phyloP scores from a whole-genome alignment of 2,888 invertebrate genomes.

The Eupeodes latifasciatus region DNA sequence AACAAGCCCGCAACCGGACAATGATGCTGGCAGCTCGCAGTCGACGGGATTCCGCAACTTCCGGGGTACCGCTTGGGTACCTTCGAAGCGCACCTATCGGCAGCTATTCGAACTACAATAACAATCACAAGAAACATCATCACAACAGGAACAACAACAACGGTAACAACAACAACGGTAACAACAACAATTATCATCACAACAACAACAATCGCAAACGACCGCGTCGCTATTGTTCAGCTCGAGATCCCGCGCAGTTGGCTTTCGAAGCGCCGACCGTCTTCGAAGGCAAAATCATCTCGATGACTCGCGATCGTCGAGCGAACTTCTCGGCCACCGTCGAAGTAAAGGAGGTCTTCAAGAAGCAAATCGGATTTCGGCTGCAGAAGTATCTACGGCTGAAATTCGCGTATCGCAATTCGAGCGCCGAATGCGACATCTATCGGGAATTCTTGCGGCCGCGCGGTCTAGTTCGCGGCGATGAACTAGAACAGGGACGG shows the following conservation, averaged over 20 bases:
- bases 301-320: constrained; percentile 86
- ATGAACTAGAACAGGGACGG: constrained; percentile 83
- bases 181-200: constrained; percentile 72
- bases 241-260: constrained; percentile 87
- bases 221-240: constrained; percentile 85
- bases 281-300: constrained; percentile 88
- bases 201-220: constrained; percentile 75
- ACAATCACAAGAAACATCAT: constrained; percentile 53
- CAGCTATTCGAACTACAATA: constrained; percentile 64
- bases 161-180: constrained; percentile 45
- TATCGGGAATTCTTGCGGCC: constrained; percentile 82
- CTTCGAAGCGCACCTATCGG: constrained; percentile 42
- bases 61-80: constrained; percentile 47
- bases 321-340: constrained; percentile 88
- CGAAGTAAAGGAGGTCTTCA: constrained; percentile 87
- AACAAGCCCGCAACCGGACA: constrained; percentile 64
- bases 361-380: constrained; percentile 85
- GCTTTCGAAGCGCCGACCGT: constrained; percentile 88
- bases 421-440: constrained; percentile 83
- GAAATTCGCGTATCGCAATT: constrained; percentile 83
- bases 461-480: constrained; percentile 82
- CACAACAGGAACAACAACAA: constrained; percentile 48
- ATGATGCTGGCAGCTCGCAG: constrained; percentile 79
- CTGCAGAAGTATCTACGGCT: constrained; percentile 82
- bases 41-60: constrained; percentile 80